Percentiles rank a stretch among this genome's conserved stretches.
Conservation (phyloP, 37 sponge, comb jelly and placozoan genomes). For the Oopsacas minuta region DNA sequence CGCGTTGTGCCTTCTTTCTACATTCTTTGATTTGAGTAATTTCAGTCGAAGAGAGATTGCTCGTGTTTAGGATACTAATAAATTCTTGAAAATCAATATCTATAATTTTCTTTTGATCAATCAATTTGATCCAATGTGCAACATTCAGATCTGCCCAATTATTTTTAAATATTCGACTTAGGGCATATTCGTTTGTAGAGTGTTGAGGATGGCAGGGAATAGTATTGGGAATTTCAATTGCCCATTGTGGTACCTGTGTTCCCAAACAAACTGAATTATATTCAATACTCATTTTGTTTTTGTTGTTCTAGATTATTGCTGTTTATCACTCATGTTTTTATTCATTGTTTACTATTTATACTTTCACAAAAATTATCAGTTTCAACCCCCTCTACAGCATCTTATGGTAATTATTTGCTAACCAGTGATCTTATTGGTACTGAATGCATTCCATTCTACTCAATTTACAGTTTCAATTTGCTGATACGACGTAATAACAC, state of each 20-base stretch:
- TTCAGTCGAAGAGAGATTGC: not conserved
- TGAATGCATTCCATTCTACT: too few relatives aligned
- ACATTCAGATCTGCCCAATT: not conserved
- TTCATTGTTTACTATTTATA: not conserved
- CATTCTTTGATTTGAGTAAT: not conserved
- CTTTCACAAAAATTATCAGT: too few relatives aligned
- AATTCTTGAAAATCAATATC: not conserved
- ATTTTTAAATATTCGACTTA: not conserved
- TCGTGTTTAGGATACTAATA: not conserved
- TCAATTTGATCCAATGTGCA: not conserved
- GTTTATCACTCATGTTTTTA: not conserved
- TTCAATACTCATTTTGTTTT: not conserved
- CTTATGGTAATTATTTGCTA: too few relatives aligned
- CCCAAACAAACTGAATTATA: not conserved
- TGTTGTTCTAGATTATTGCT: not conserved
- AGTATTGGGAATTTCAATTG: not conserved
- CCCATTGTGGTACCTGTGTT: not conserved
- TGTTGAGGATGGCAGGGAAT: not conserved
- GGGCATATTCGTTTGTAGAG: not conserved
- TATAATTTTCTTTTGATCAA: slow-evolving; percentile 4
- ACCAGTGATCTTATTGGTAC: too few relatives aligned
- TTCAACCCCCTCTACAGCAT: too few relatives aligned
- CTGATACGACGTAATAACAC: too few relatives aligned
- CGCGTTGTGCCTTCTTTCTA: not conserved
- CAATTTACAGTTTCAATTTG: too few relatives aligned